phyloP scores from a whole-genome alignment of 1,140 invertebrate species.

The Globodera rostochiensis region DNA sequence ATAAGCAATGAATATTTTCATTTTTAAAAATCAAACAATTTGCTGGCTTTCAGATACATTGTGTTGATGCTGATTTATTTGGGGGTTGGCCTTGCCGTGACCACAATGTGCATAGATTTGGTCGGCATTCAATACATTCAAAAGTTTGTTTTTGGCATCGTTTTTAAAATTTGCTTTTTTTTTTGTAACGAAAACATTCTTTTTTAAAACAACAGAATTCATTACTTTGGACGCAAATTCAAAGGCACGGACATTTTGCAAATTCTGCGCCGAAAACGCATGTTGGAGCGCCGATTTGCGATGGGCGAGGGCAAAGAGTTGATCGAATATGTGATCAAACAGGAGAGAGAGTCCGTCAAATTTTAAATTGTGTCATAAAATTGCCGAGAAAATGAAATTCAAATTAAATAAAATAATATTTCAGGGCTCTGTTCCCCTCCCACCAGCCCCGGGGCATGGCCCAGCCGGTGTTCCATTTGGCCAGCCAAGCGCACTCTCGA shows the following conservation, averaged over 20 bases:
- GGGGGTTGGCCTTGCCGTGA: constrained; percentile 63
- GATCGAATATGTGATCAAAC: constrained; percentile 54
- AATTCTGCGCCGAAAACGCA: constrained; percentile 62
- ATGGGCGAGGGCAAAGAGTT: constrained; percentile 64
- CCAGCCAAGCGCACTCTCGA: constrained; percentile 24
- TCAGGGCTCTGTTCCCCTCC: constrained; percentile 18
- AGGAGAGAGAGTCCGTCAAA: constrained; percentile 32
- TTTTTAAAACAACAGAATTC: constrained; percentile 55
- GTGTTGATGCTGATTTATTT: constrained; percentile 63
- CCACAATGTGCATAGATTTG: constrained; percentile 65
- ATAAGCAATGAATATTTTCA: no score
- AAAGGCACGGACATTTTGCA: constrained; percentile 64
- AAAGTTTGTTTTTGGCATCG: constrained; percentile 20
- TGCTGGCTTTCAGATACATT: constrained; percentile 50
- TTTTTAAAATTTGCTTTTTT: not conserved
- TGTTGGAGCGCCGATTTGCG: constrained; percentile 61
- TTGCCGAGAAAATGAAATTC: no score
- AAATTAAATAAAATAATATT: no score
- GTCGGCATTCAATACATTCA: constrained; percentile 59
- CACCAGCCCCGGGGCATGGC: constrained; percentile 13
- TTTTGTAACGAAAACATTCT: not conserved
- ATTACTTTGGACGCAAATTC: constrained; percentile 66
- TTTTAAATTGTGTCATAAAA: not conserved
- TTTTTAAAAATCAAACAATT: no score
- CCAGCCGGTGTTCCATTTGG: constrained; percentile 24